These are phyloP conservation scores for Strix aluco DNA, from an alignment of 2,113 vertebrate species.

Conservation along the genomic window DNA sequence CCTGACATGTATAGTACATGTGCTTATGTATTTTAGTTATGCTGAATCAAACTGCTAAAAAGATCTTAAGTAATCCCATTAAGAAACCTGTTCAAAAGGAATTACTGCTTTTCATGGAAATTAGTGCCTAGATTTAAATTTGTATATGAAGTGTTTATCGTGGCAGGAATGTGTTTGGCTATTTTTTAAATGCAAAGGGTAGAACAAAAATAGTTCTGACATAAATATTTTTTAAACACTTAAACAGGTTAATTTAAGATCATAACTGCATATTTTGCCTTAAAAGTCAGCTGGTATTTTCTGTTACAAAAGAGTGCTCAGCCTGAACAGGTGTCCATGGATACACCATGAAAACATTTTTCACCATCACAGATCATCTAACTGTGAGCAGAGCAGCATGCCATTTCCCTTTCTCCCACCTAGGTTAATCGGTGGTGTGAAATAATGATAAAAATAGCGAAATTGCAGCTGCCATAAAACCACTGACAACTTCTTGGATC, in stretches of 20 bases:
- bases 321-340: background rate
- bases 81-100: background rate
- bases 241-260: background rate
- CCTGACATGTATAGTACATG: background rate
- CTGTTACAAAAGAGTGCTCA: background rate
- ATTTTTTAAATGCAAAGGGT: background rate
- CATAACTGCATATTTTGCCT: background rate
- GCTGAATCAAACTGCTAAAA: background rate
- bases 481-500: background rate
- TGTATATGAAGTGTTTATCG: background rate
- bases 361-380: background rate
- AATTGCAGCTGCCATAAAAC: background rate
- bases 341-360: background rate
- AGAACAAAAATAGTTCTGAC: background rate
- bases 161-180: background rate
- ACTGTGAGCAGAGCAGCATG: background rate
- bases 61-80: constrained; percentile 4
- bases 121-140: background rate
- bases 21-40: constrained; percentile 9
- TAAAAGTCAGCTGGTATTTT: background rate
- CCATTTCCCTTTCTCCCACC: background rate
- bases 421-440: background rate
- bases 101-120: background rate
- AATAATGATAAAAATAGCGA: background rate
- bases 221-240: background rate